Evolutionary conservation across 2,113 vertebrate genomes (phyloP), one percentile per base, ranked within the genome.

Genomic region (Indicator indicator): DNA sequence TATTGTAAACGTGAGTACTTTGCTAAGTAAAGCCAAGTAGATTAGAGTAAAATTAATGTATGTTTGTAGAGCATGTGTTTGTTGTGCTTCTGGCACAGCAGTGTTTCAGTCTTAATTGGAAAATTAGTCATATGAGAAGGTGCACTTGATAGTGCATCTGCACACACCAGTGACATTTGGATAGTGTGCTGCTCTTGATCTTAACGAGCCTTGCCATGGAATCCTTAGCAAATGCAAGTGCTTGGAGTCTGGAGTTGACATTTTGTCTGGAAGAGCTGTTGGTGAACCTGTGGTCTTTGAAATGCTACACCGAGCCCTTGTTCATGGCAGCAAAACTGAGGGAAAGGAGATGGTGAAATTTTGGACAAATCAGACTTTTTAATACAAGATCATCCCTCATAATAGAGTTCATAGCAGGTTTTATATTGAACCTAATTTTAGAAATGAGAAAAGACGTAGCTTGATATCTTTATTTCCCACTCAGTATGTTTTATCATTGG

Each of bases 61-160:
- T 76, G 83, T 81, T 82, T 81, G 16, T 16, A 44, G 42, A 44
- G 42, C 13, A 2, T 30, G 74, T 72, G 79, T 73, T 63, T 83
- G 55, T 74, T 95, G 79, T 89, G 52, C 73, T 89, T 95, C 30
- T 55, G 86, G 71, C 55, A 42, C 59, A 92, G 87, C 52, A 58
- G 40, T 12, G 50, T 89, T 93, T 92, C 74, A 69, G 3, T 55
- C 58, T 72, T 86, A 92, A 95, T 93, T 93, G 79, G 94, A 83
- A 95, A 93, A 94, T 84, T 65, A 94, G 78, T 92, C 9, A 2
- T 85, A 83, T 30, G 48, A 92, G 83, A 70, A 96, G 55, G 68
- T 84, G 87, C 81, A 33, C 87, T 94, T 83, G 54, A 83, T 76
- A 44, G 32, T 62, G 56, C 94, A 77, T 92, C 89, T 94, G 91